Percentiles rank a stretch among this genome's conserved stretches.
Evolutionary conservation across 2,888 invertebrate species (phyloP).

Genomic region (Tetrapedia diversipes): DNA sequence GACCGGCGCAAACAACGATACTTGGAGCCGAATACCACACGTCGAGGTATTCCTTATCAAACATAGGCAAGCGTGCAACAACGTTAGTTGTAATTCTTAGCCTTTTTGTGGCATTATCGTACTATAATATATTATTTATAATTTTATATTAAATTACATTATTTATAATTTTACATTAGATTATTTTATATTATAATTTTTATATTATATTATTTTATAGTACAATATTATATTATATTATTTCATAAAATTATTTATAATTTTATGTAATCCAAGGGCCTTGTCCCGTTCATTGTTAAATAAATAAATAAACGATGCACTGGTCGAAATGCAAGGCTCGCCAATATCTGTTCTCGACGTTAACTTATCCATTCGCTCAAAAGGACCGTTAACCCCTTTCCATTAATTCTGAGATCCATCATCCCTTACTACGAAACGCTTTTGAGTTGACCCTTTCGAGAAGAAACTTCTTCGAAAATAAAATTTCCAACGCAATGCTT

Average conservation of each 20-base stretch:
- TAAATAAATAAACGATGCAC: too few relatives aligned
- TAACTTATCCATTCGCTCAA: constrained; percentile 32
- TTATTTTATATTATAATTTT: too few relatives aligned
- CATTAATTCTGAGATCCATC: constrained; percentile 5
- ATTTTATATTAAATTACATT: too few relatives aligned
- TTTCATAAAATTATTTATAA: too few relatives aligned
- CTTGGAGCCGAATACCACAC: background rate
- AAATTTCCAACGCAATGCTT: background rate
- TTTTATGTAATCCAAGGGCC: too few relatives aligned
- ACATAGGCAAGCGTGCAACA: constrained; percentile 5
- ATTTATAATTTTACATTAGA: too few relatives aligned
- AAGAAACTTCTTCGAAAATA: background rate
- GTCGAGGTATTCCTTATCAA: constrained; percentile 41
- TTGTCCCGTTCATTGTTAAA: too few relatives aligned
- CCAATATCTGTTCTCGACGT: background rate
- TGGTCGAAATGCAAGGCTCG: constrained; percentile 16
- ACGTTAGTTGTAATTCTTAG: too few relatives aligned
- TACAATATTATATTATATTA: too few relatives aligned
- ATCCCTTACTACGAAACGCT: constrained; percentile 11
- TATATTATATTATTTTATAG: too few relatives aligned
- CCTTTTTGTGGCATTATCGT: too few relatives aligned
- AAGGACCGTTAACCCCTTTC: constrained; percentile 47
- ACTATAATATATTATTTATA: too few relatives aligned
- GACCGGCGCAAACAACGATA: constrained; percentile 3
- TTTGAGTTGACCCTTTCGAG: background rate